Percentiles rank a stretch among this genome's conserved stretches.
These are phyloP conservation scores for Aleiodes sp. DNA, from an alignment of 1,140 invertebrate species.

Conservation along the genomic window DNA sequence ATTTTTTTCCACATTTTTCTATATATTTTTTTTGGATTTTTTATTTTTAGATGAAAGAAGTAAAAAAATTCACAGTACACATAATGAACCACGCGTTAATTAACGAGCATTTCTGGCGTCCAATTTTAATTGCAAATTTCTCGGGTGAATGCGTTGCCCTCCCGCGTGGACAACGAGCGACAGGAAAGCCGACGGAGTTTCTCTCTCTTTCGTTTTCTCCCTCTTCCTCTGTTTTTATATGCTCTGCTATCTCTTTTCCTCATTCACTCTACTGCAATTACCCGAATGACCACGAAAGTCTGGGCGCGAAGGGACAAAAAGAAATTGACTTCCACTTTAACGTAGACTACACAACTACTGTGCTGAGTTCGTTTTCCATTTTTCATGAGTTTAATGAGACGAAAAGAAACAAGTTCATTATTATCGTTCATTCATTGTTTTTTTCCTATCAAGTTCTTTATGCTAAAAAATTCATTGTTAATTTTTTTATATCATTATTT, in stretches of 20 bases:
- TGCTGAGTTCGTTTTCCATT: not conserved
- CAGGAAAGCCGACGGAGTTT: not conserved
- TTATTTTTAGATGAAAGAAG: not conserved
- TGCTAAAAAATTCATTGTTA: too few relatives aligned
- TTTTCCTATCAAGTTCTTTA: too few relatives aligned
- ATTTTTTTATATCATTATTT: too few relatives aligned
- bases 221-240: not conserved
- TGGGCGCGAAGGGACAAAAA: not conserved
- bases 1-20: too few relatives aligned
- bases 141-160: conserved; percentile 15
- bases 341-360: not conserved
- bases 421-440: too few relatives aligned
- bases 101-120: conserved; percentile 29
- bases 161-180: not conserved
- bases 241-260: conserved; percentile 12
- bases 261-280: conserved; percentile 16
- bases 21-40: conserved; percentile 13
- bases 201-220: not conserved
- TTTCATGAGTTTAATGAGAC: not conserved
- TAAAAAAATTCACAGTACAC: not conserved
- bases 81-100: conserved; percentile 31
- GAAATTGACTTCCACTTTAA: conserved; percentile 5
- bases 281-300: conserved; percentile 2
- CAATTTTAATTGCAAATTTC: conserved; percentile 32
- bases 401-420: not conserved